Conservation (phyloP, 2,888 invertebrate species). For the Dicycla oo region DNA sequence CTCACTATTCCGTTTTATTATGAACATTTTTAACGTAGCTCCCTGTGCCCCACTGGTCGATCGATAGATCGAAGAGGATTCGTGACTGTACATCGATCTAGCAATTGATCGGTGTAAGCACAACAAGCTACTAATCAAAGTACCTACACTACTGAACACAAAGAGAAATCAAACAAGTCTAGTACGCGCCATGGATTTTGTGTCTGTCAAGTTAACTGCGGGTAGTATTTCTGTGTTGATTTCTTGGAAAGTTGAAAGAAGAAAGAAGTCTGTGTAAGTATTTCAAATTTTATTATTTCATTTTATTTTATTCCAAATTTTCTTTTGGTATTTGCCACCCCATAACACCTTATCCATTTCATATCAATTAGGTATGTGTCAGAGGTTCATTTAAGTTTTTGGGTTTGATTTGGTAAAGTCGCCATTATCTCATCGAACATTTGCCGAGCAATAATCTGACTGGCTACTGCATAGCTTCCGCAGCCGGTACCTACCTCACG, state of each 20-base stretch:
- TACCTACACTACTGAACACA: conserved; percentile 10
- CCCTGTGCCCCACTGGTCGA: conserved; percentile 31
- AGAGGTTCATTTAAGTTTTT: background rate
- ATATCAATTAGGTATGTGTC: background rate
- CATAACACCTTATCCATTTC: background rate
- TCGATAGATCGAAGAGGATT: conserved; percentile 20
- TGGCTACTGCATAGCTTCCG: background rate
- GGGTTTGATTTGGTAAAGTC: background rate
- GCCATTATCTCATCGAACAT: background rate
- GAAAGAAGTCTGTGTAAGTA: background rate
- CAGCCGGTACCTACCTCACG: too few species aligned
- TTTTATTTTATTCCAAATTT: too few species aligned
- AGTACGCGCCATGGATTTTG: conserved; percentile 16
- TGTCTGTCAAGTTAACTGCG: background rate
- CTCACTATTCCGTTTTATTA: conserved; percentile 10
- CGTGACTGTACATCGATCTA: conserved; percentile 32
- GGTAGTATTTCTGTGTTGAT: background rate
- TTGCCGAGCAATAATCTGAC: background rate
- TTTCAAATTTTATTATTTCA: too few species aligned
- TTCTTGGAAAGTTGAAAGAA: background rate
- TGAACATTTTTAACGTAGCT: conserved; percentile 4
- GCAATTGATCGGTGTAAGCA: conserved; percentile 37
- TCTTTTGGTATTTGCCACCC: background rate
- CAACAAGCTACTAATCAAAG: conserved; percentile 35
- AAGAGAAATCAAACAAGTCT: background rate